Conservation (phyloP, 2,113 vertebrate genomes). For the Trinectes maculatus region DNA sequence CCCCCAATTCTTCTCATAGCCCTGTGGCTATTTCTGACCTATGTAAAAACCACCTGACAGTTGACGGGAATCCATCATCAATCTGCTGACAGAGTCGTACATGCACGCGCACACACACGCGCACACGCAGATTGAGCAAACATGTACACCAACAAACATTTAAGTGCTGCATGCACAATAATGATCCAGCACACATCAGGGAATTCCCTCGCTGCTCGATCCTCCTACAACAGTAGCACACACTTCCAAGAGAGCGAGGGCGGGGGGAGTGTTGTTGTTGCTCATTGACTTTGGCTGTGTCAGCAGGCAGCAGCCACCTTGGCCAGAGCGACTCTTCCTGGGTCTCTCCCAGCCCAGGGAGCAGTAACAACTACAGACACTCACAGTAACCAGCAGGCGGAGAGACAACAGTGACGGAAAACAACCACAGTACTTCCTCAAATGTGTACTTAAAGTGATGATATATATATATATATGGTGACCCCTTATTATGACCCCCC, state of each 20-base stretch:
- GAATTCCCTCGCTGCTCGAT: slow-evolving; percentile 51
- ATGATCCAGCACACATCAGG: slow-evolving; percentile 26
- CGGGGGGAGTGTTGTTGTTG: slow-evolving; percentile 30
- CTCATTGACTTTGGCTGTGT: slow-evolving; percentile 70
- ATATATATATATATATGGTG: too few species aligned
- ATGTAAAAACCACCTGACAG: slow-evolving; percentile 53
- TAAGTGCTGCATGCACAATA: slow-evolving; percentile 1
- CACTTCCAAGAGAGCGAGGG: slow-evolving; percentile 58
- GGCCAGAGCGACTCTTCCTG: slow-evolving; percentile 52
- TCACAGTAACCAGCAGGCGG: not conserved
- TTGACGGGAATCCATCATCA: slow-evolving; percentile 46
- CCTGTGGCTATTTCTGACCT: slow-evolving; percentile 59
- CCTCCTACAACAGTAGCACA: slow-evolving; percentile 41
- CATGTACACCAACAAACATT: slow-evolving; percentile 4
- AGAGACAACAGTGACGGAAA: too few species aligned
- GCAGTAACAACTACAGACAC: slow-evolving; percentile 31
- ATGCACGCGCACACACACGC: slow-evolving; percentile 26
- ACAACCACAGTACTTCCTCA: too few species aligned
- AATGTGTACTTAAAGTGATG: too few species aligned
- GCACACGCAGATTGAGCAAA: slow-evolving; percentile 8
- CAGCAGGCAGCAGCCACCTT: slow-evolving; percentile 48
- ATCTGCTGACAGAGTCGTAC: slow-evolving; percentile 22
- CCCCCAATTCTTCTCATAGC: slow-evolving; percentile 53
- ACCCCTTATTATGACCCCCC: too few species aligned
- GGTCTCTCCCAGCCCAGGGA: slow-evolving; percentile 44